Conservation (phyloP, 2,113 vertebrate genomes). For the Hypomesus transpacificus region DNA sequence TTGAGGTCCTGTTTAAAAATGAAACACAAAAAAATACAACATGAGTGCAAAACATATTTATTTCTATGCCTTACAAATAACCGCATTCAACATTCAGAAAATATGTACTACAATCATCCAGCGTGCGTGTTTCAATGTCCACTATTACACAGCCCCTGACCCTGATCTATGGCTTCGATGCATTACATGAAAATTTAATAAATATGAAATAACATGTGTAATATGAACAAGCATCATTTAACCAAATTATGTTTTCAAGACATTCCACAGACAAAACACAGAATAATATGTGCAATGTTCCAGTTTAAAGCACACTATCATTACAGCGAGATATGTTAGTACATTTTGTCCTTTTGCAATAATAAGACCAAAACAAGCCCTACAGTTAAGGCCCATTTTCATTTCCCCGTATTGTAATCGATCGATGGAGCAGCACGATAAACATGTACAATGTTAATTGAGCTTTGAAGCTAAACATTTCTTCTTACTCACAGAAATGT, state of each 20-base stretch:
- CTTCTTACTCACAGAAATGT: constrained; percentile 42
- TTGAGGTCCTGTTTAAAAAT: not conserved
- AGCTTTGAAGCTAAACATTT: constrained; percentile 37
- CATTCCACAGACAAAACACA: too few relatives aligned
- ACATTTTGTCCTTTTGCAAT: too few relatives aligned
- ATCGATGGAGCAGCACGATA: constrained; percentile 34
- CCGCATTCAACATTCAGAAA: constrained; percentile 67
- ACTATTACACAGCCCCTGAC: constrained; percentile 8
- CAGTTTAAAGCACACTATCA: too few relatives aligned
- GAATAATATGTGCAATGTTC: too few relatives aligned
- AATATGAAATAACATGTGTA: constrained; percentile 42
- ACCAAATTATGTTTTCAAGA: too few relatives aligned
- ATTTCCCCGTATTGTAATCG: constrained; percentile 27
- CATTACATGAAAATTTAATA: constrained; percentile 42
- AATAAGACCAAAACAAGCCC: constrained; percentile 3
- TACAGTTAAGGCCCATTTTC: constrained; percentile 6
- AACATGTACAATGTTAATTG: constrained; percentile 53
- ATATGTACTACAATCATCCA: constrained; percentile 59
- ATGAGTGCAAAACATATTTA: constrained; percentile 69
- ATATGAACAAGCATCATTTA: constrained; percentile 30
- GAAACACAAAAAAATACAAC: not conserved
- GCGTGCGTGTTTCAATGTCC: constrained; percentile 40
- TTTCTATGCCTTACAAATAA: constrained; percentile 70
- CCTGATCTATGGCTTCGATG: constrained; percentile 54
- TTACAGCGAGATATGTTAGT: too few relatives aligned